phyloP scores from a whole-genome alignment of 1,140 invertebrate species.

The Cyclina sinensis region DNA sequence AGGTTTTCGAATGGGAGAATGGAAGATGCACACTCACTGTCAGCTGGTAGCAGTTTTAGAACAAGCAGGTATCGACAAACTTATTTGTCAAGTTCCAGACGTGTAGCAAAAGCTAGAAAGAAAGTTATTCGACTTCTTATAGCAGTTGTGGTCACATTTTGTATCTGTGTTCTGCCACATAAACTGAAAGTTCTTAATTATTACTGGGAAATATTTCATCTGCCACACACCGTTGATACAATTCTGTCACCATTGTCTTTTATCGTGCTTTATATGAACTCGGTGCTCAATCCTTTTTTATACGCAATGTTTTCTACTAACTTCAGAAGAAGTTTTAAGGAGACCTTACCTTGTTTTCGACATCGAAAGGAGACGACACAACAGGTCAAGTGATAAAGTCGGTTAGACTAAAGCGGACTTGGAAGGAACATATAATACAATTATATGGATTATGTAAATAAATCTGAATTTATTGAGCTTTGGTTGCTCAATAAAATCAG shows the following conservation, averaged over 20 bases:
- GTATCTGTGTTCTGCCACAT: conserved; percentile 94
- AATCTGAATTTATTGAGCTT: too few species aligned
- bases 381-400: neutral
- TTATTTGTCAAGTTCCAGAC: conserved; percentile 41
- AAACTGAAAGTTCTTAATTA: conserved; percentile 94
- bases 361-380: neutral
- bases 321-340: conserved; percentile 86
- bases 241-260: conserved; percentile 94
- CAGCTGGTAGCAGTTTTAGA: neutral
- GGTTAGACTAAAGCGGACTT: too few species aligned
- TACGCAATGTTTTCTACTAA: conserved; percentile 94
- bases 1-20: too few species aligned
- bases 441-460: too few species aligned
- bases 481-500: too few species aligned
- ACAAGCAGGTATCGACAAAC: conserved; percentile 7
- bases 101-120: conserved; percentile 74
- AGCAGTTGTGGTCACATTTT: conserved; percentile 93
- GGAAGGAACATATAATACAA: too few species aligned
- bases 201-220: conserved; percentile 74
- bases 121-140: conserved; percentile 91
- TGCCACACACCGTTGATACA: conserved; percentile 90
- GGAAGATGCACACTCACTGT: too few species aligned
- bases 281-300: conserved; percentile 93
- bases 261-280: conserved; percentile 94
- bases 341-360: conserved; percentile 75